Base-by-base conservation (phyloP, 2,113 vertebrate genomes). In the Tautogolabrus adspersus region DNA sequence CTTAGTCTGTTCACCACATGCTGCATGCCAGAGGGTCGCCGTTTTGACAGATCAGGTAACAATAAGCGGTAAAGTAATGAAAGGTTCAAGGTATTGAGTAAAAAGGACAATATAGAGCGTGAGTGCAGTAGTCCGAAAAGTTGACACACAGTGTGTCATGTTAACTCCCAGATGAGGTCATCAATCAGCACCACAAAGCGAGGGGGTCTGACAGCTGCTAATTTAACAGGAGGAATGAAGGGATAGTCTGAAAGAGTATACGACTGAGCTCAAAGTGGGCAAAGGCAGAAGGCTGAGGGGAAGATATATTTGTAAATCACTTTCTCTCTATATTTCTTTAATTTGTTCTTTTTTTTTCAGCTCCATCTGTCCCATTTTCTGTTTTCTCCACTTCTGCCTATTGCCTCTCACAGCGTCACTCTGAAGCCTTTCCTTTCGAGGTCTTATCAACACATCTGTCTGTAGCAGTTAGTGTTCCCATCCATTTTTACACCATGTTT, bases 81-180 rank as follows among this genome's bases (percentile, higher is more conserved):
- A 61, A 19, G 66, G 42, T 52, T 85, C 2, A 49, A 68, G 60
- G 69, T 69, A 61, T 34, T 51, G 64, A 62, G 80, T 69, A 10
- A 54, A 57, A 63, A 81, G 71, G 71, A 82, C 67, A 77, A 75
- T 51, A 21, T 34, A 7, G 55, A 80, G 19, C 0, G 42, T 61
- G 70, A 85, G 66, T 22, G 61, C 42, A 21, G 80, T 75, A 21
- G 68, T 51, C 76, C 74, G 60, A 82, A 81, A 83, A 92, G 42
- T 59, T 80, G 86, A 87, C 74, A 82, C 71, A 88, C 51, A 89
- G 87, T 87, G 89, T 89, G 88, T 92, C 91, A 79, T 30, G 83
- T 92, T 89, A 91, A 91, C 81, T 94, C 93, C 91, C 93, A 77
- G 70, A 92, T 90, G 92, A 91, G 84, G 86, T 91, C 89, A 94